A percentile compares a stretch with the other conserved stretches of the same genome.
Conservation (phyloP, 1,140 invertebrate species). For the Octopus bimaculoides region DNA sequence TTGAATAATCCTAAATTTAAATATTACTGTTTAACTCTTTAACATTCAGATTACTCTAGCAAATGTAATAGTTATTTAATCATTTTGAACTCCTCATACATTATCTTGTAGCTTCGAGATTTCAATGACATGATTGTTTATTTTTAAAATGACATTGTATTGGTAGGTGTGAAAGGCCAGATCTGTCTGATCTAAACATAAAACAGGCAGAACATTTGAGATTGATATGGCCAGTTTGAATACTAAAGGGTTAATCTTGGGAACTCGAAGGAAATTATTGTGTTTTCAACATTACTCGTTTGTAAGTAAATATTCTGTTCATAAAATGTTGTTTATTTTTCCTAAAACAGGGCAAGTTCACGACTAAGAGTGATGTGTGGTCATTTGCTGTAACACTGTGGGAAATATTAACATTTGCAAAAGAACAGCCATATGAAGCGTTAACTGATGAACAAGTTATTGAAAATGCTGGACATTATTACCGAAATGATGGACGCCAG, state of each 20-base stretch:
- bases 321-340: slow-evolving; percentile 10
- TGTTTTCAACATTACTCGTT: not conserved
- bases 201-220: too few species aligned
- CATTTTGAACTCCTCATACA: too few species aligned
- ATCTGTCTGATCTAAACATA: too few species aligned
- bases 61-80: too few species aligned
- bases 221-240: too few species aligned
- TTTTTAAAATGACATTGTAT: too few species aligned
- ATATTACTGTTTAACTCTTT: too few species aligned
- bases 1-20: too few species aligned
- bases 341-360: slow-evolving; percentile 69
- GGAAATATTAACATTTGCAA: slow-evolving; percentile 83
- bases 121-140: too few species aligned
- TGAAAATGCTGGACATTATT: slow-evolving; percentile 62
- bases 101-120: too few species aligned
- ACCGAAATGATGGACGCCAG: slow-evolving; percentile 48
- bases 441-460: slow-evolving; percentile 76
- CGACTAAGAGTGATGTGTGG: slow-evolving; percentile 85
- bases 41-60: too few species aligned
- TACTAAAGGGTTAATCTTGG: not conserved
- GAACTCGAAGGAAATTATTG: not conserved
- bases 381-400: slow-evolving; percentile 85
- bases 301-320: not conserved
- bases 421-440: slow-evolving; percentile 78
- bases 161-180: too few species aligned